Base-by-base conservation (phyloP, 30 jellyfish, hydroid and myxozoan genomes). In the Aurelia sp. region DNA sequence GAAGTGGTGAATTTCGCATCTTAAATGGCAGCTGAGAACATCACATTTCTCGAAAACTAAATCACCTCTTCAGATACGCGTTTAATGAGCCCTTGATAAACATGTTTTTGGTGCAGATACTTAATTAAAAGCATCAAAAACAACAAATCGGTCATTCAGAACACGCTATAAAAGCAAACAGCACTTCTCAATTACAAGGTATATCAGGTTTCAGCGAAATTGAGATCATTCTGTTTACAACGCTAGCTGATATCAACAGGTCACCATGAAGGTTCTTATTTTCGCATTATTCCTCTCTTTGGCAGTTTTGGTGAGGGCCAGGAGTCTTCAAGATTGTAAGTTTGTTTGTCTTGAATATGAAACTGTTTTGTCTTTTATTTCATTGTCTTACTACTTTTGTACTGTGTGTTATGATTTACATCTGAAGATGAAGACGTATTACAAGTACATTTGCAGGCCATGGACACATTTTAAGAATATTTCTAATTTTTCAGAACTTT, bases 301-400 rank as follows among this genome's bases (percentile, higher is more conserved):
- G 51, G 92, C 79, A 35, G 80, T 82, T 18, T 41, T 68, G 63
- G 92, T 60, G 60, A 67, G 60, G 48, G 85, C 83, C 24, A 78
- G 80, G 59, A 53, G 75, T 30, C 19, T 82, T 0, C 59, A 70
- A 73, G 58, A 76, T 5, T 55, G 74, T 50, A 21, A 27, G 63
- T 50, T 50, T 19, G 18, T 18, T 27, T 59, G 4, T n/a, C 51
- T 16, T 13, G 11, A 30, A 18, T 76, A 57, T 48, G 55, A 44
- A 13, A 44, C 9, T 1, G 55, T 5, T 44, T 8, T 44, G 55
- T 9, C 55, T 44, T 44, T 44, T 44, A 44, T 44, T 27, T 59
- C 13, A 18, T 9, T 59, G 3, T 21, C 12, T 17, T 13, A 17
- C 5, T 58, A 58, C 24, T 59, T n/a, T 21, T 59, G 69, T 59